phyloP scores from a whole-genome alignment of 2,113 vertebrate species.

The Pan paniscus region DNA sequence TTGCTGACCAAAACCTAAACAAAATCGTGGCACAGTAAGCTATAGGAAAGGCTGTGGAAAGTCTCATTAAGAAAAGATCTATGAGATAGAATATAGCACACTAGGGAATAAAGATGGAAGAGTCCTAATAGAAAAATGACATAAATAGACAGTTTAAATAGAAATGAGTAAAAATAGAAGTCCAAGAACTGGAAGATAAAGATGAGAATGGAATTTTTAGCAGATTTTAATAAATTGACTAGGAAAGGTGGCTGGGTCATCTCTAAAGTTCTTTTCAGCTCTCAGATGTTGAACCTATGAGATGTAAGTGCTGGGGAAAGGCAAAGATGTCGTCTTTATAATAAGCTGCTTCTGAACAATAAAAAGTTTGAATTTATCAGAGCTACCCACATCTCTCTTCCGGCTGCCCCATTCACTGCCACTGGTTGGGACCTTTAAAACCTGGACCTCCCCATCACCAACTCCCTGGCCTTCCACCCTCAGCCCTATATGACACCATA shows the following conservation, averaged over 20 bases:
- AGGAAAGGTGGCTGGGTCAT: background rate
- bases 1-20: background rate
- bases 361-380: background rate
- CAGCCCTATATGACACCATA: background rate
- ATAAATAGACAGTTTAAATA: background rate
- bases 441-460: background rate
- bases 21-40: background rate
- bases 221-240: background rate
- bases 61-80: background rate
- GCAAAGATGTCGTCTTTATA: background rate
- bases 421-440: background rate
- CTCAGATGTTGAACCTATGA: background rate
- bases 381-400: background rate
- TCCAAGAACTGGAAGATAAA: background rate
- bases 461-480: background rate
- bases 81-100: background rate
- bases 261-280: background rate
- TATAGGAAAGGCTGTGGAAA: background rate
- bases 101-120: background rate
- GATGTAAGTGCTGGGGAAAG: background rate
- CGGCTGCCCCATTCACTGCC: background rate
- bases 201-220: conserved; percentile 8
- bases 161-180: conserved; percentile 50
- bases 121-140: background rate
- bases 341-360: background rate